phyloP scores from a whole-genome alignment of 2,113 vertebrate species.

The Chlamydotis undulata region DNA sequence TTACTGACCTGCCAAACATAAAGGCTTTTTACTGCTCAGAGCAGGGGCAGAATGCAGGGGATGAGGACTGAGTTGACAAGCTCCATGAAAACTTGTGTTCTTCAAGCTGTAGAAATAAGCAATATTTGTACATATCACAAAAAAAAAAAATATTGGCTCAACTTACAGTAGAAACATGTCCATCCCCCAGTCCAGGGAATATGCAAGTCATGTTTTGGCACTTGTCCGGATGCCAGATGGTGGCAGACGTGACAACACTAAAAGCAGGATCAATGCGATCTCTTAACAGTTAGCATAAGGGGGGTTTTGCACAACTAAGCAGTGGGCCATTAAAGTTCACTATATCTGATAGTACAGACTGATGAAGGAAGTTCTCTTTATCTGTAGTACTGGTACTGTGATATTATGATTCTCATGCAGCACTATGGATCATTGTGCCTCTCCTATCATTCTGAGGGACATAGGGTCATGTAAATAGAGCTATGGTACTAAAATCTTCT shows the following conservation, averaged over 20 bases:
- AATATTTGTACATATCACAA: neutral
- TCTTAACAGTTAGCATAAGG: neutral
- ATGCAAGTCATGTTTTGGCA: slow-evolving; percentile 26
- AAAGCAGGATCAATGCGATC: neutral
- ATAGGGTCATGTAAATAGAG: neutral
- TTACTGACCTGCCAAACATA: slow-evolving; percentile 57
- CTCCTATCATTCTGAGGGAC: neutral
- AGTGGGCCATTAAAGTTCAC: neutral
- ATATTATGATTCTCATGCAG: neutral
- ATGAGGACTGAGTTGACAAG: neutral
- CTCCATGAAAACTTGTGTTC: neutral
- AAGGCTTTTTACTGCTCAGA: neutral
- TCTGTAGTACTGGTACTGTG: neutral
- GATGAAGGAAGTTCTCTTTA: neutral
- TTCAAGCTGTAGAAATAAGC: neutral
- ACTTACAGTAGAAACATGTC: neutral
- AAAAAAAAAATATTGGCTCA: neutral
- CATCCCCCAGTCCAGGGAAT: neutral
- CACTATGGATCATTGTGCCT: neutral
- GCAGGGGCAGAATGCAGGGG: neutral
- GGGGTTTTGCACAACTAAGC: neutral
- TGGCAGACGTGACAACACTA: neutral
- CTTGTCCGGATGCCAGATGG: neutral
- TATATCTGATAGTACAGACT: neutral
- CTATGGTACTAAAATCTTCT: neutral